Percentiles rank a stretch among this genome's conserved stretches.
Evolutionary conservation across 2,888 invertebrate genomes (phyloP).

Genomic region (Eupithecia vulgata): DNA sequence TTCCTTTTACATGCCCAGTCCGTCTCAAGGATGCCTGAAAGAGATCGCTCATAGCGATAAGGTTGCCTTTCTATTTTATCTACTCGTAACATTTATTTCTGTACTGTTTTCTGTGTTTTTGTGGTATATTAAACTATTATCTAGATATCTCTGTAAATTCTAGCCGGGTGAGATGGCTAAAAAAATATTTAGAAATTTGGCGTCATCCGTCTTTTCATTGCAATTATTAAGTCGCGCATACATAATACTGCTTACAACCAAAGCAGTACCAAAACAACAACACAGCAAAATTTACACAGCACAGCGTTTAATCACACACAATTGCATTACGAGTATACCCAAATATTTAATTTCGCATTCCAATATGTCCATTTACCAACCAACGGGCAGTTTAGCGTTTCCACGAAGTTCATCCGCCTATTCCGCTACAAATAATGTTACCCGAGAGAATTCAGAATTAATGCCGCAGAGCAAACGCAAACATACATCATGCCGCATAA

Average conservation of each 20-base stretch:
- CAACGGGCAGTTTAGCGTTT: slow-evolving; percentile 15
- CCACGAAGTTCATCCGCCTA: slow-evolving; percentile 28
- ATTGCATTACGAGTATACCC: background rate
- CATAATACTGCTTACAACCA: background rate
- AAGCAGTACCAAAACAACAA: background rate
- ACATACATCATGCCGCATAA: slow-evolving; percentile 29
- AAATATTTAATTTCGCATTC: slow-evolving; percentile 1
- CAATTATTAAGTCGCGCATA: background rate
- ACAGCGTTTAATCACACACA: background rate
- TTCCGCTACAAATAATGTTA: slow-evolving; percentile 31
- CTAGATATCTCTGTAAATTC: background rate
- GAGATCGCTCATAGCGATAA: too few relatives aligned
- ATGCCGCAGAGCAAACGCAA: slow-evolving; percentile 26
- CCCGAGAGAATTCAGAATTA: slow-evolving; percentile 29
- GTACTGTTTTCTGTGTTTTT: too few relatives aligned
- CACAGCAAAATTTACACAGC: too few relatives aligned
- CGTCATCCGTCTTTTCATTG: background rate
- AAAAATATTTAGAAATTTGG: background rate
- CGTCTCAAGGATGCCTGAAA: too few relatives aligned
- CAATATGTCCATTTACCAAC: slow-evolving; percentile 16
- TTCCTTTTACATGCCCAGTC: too few relatives aligned
- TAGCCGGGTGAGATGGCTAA: background rate
- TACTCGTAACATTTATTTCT: too few relatives aligned
- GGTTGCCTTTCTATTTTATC: too few relatives aligned
- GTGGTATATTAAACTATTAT: too few relatives aligned